Base-by-base conservation (phyloP, 2,888 invertebrate genomes). In the Euzetes globulus region DNA sequence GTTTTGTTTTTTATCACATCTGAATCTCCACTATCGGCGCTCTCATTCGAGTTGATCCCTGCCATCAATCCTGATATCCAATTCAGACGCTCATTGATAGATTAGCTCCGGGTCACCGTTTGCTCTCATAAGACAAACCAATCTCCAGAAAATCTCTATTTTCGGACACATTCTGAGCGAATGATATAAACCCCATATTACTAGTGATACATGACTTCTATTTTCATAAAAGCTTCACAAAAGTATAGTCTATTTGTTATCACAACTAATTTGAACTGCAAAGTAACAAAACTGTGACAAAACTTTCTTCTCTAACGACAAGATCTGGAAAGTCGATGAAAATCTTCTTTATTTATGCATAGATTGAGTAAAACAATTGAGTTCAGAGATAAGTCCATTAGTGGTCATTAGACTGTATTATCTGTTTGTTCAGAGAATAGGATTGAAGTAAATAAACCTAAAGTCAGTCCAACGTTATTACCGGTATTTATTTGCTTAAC, bases 11-110 rank as follows among this genome's bases (percentile, higher is more conserved):
- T 76, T 7, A 77, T 78, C 73, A 75, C 33, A 33, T 6, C 76
- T 5, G 72, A 68, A 33, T 73, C 74, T 4, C 70, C 72, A 13
- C 74, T 33, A 2, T 74, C 75, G 1, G 76, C 72, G 17, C 19
- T 73, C 55, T 76, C 77, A 47, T 77, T 75, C 45, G 27, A 50
- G 68, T 70, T 76, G 72, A 27, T 77, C 75, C n/a, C 72, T 58
- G 3, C 75, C 71, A 41, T 77, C 72, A 52, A 77, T 76, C 63
- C 72, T 76, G 19, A 52, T 70, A 72, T 77, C 73, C n/a, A 78
- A 63, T 22, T 77, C 77, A n/a, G 77, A 77, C 15, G 77, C 77
- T 77, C 78, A 77, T 47, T 78, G 78, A 73, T 78, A 77, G 27
- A 78, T 76, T 11, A 77, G 77, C 25, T 77, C 72, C 0, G 78